Conservation (phyloP, 2,888 invertebrate genomes). For the Amphiduros pacificus region DNA sequence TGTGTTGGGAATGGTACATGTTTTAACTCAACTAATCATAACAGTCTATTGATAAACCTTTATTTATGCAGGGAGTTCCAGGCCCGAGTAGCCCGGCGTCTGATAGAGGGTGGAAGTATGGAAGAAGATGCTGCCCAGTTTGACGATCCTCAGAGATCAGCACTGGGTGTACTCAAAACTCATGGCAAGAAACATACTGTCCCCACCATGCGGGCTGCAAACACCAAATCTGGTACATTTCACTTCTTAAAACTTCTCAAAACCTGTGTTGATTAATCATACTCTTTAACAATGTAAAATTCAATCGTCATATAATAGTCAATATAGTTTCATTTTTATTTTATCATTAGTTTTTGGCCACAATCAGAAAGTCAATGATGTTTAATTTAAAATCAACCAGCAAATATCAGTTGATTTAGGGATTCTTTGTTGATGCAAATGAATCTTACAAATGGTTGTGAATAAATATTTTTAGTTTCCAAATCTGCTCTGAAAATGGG, state of each 20-base stretch:
- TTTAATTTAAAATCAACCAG: no score
- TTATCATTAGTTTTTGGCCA: no score
- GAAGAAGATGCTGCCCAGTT: conserved; percentile 63
- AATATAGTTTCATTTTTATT: no score
- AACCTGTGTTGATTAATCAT: no score
- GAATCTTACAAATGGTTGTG: no score
- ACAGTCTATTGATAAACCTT: not conserved
- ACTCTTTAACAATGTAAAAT: not conserved
- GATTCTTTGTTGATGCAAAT: no score
- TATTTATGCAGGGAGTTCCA: conserved; percentile 70
- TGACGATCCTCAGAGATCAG: conserved; percentile 70
- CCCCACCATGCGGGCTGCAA: conserved; percentile 6
- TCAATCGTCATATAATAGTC: no score
- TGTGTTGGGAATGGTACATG: no score
- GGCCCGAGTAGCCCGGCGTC: conserved; percentile 70
- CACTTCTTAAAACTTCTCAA: not conserved
- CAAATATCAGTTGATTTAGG: no score
- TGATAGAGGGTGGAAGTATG: conserved; percentile 60
- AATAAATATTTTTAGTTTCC: no score
- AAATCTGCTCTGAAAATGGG: not conserved
- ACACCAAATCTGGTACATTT: conserved; percentile 22
- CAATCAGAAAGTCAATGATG: no score
- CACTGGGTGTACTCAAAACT: conserved; percentile 74
- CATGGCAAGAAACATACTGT: conserved; percentile 68
- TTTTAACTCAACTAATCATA: no score